Base-by-base conservation (phyloP, 2,797 vertebrate species). In the Iguana delicatissima region DNA sequence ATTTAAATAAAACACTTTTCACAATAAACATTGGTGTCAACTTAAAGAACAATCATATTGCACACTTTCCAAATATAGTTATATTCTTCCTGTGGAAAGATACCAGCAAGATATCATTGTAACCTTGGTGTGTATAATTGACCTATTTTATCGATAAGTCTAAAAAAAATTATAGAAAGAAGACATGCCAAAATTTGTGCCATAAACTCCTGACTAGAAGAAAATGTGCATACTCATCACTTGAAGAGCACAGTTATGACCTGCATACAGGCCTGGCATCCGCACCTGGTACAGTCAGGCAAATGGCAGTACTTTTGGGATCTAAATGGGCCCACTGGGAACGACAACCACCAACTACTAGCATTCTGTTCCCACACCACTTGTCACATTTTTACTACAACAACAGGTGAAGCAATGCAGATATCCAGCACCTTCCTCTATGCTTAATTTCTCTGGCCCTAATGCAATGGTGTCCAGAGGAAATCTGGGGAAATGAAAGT, bases 31-130 rank as follows among this genome's bases (percentile, higher is more conserved):
- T 18, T 9, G 80, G 0, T 0, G 10, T 87, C 2, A 90, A 24
- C 14, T 84, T 86, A 67, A 0, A 0, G 2, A 50, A 88, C 8
- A 32, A 84, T 26, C 62, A 52, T 26, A 35, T 64, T 32, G 38
- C 57, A 32, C 7, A 52, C 38, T 22, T 77, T 42, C 52, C 20
- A 84, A 52, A 13, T 14, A 12, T 24, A 76, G 55, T 18, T 82
- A 6, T 87, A 26, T 67, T 35, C 80, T 80, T 72, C 57, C 80
- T 74, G 10, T 88, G 59, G 57, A 87, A 46, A 87, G 57, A 86
- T 35, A 72, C 26, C 2, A 38, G 55, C 18, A 85, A 50, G 62
- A 29, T 29, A 52, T 22, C 13, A 4, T 18, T 20, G 6, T 18
- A 62, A 57, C 24, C 55, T 35, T 29, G 62, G 42, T 24, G 55